Percentiles rank a stretch among this genome's conserved stretches.
These are phyloP conservation scores for Morpho deidamia DNA, from an alignment of 2,888 invertebrate genomes.

Conservation along the genomic window DNA sequence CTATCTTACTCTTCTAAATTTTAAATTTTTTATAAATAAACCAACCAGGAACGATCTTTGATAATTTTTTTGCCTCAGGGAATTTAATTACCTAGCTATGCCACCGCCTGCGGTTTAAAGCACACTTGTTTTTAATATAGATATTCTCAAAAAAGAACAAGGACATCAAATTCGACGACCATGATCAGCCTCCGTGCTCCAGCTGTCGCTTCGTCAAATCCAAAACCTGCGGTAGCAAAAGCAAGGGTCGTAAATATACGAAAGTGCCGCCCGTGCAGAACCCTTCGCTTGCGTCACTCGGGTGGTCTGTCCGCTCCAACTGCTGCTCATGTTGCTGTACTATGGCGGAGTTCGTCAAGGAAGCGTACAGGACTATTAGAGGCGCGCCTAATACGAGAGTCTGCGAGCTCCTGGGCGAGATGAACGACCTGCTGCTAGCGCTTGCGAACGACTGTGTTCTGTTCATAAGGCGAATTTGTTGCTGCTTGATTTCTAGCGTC, in stretches of 20 bases:
- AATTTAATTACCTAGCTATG: too few relatives aligned
- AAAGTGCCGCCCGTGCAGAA: not conserved
- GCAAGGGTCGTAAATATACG: not conserved
- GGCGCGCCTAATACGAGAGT: constrained; percentile 6
- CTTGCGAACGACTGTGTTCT: constrained; percentile 8
- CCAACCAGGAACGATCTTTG: too few relatives aligned
- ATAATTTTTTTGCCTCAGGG: too few relatives aligned
- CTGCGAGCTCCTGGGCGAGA: constrained; percentile 2
- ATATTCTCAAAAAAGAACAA: not conserved
- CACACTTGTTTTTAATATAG: not conserved
- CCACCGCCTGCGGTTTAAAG: too few relatives aligned
- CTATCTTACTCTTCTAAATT: too few relatives aligned
- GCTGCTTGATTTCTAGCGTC: too few relatives aligned
- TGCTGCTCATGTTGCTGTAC: constrained; percentile 9
- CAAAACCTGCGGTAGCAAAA: constrained; percentile 2
- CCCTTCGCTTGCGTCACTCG: not conserved
- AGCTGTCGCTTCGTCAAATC: constrained; percentile 8
- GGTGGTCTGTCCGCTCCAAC: not conserved
- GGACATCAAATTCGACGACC: too few relatives aligned
- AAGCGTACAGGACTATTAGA: not conserved
- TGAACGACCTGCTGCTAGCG: constrained; percentile 4
- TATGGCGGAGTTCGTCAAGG: constrained; percentile 6
- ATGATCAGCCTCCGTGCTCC: not conserved
- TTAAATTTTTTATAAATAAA: too few relatives aligned
- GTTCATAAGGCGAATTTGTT: not conserved